Evolutionary conservation across 2,888 invertebrate species (phyloP).

Genomic region (Congeria kusceri): DNA sequence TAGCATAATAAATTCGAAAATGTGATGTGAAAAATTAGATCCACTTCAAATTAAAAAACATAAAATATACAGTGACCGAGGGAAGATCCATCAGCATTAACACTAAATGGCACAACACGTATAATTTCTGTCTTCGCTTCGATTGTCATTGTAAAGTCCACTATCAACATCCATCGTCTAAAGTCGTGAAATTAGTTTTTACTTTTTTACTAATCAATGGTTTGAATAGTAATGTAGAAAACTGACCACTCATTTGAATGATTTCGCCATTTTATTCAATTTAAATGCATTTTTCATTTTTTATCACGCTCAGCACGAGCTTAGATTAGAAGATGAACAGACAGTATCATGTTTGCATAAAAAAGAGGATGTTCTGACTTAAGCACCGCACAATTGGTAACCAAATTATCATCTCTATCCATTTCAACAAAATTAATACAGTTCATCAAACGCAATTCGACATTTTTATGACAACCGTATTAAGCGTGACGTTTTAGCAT

Average conservation of each 20-base stretch:
- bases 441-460: slow-evolving; percentile 14
- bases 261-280: slow-evolving; percentile 58
- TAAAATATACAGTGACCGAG: slow-evolving; percentile 63
- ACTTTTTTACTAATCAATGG: slow-evolving; percentile 24
- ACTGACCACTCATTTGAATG: slow-evolving; percentile 51
- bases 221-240: slow-evolving; percentile 31
- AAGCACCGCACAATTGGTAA: slow-evolving; percentile 9
- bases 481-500: background rate
- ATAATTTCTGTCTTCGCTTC: slow-evolving; percentile 61
- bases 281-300: slow-evolving; percentile 65
- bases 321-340: background rate
- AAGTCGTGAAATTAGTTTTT: slow-evolving; percentile 4
- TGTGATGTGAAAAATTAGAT: slow-evolving; percentile 36
- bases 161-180: slow-evolving; percentile 35
- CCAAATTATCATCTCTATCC: slow-evolving; percentile 15
- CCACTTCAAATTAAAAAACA: slow-evolving; percentile 59
- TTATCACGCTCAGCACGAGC: slow-evolving; percentile 18
- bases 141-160: slow-evolving; percentile 35
- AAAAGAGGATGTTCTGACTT: slow-evolving; percentile 21
- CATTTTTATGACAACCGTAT: slow-evolving; percentile 26
- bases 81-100: slow-evolving; percentile 57
- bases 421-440: slow-evolving; percentile 27
- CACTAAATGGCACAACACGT: slow-evolving; percentile 46
- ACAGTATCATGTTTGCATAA: slow-evolving; percentile 14
- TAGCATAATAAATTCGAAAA: slow-evolving; percentile 60